phyloP scores from a whole-genome alignment of 2,113 vertebrate species.

The Callipepla californica region DNA sequence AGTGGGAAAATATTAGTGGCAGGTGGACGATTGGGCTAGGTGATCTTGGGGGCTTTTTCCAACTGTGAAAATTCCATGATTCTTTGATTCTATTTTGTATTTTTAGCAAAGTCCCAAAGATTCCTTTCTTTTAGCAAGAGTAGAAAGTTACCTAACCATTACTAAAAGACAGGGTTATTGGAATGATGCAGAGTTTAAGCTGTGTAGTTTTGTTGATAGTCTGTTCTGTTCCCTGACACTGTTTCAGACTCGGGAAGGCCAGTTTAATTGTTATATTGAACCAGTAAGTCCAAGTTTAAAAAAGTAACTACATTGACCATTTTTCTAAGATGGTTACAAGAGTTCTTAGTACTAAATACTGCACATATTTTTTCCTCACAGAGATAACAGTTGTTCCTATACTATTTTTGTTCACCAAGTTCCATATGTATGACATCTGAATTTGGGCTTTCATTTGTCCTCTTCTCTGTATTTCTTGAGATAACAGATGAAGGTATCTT shows the following conservation, averaged over 20 bases:
- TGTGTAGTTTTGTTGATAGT: background rate
- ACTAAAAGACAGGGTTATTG: background rate
- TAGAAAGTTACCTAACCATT: background rate
- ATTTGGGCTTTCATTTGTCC: background rate
- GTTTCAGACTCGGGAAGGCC: background rate
- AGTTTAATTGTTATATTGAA: background rate
- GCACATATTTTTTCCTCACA: background rate
- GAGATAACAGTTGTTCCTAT: background rate
- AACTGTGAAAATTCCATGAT: too few relatives aligned
- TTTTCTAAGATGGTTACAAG: background rate
- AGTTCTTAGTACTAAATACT: constrained; percentile 11
- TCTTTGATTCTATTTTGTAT: background rate
- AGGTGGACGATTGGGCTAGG: too few relatives aligned
- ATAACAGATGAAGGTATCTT: background rate
- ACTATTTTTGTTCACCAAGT: background rate
- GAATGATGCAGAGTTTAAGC: background rate
- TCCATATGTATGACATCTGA: background rate
- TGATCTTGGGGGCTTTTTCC: too few relatives aligned
- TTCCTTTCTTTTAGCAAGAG: background rate
- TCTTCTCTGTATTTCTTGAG: background rate
- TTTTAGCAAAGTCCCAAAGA: background rate
- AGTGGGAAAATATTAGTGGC: too few relatives aligned
- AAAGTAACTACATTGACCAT: background rate
- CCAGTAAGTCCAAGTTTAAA: background rate
- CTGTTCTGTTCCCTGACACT: background rate